These are phyloP conservation scores for Brachyistius frenatus DNA, from an alignment of 2,113 vertebrate genomes.

Conservation along the genomic window DNA sequence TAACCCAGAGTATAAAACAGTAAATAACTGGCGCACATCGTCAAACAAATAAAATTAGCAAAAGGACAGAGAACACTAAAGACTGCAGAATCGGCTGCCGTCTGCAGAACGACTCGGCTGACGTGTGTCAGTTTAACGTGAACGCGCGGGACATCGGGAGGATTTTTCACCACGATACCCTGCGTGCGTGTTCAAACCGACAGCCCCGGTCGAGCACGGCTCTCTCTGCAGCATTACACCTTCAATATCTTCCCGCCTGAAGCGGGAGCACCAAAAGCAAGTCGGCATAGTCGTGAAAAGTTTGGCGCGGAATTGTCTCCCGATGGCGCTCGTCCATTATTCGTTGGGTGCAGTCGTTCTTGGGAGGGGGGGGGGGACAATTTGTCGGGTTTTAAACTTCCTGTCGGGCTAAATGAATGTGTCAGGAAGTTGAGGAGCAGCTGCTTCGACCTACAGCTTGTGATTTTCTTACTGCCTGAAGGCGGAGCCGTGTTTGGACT, in stretches of 20 bases:
- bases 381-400: not conserved
- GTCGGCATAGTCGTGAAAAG: not conserved
- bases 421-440: not conserved
- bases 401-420: not conserved
- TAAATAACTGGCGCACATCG: constrained; percentile 42
- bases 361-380: no score
- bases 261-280: constrained; percentile 18
- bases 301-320: constrained; percentile 8
- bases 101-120: no score
- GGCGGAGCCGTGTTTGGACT: no score
- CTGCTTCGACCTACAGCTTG: not conserved
- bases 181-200: not conserved
- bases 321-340: not conserved
- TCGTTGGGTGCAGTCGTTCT: not conserved
- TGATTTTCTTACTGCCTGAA: constrained; percentile 1
- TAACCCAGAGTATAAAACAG: constrained; percentile 70
- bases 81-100: not conserved
- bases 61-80: constrained; percentile 13
- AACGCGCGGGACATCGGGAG: not conserved
- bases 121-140: no score
- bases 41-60: constrained; percentile 44
- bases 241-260: constrained; percentile 19
- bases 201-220: not conserved
- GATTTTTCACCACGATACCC: no score
- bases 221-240: not conserved